Evolutionary conservation across 1,140 invertebrate species (phyloP).

Genomic region (Caenorhabditis brenneri): DNA sequence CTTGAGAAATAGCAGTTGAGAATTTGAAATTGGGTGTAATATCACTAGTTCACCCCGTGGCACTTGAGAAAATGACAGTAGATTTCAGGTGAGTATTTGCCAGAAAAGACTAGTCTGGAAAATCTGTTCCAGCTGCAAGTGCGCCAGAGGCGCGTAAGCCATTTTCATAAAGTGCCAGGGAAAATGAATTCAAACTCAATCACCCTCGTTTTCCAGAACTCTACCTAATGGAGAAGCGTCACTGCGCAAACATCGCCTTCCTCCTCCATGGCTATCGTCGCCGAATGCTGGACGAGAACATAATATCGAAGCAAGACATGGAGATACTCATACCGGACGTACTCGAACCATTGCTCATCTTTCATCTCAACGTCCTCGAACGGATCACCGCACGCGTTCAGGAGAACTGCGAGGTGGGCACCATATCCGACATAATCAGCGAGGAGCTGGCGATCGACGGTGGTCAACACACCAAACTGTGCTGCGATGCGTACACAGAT

Average conservation of each 20-base stretch:
- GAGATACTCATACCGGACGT: slow-evolving; percentile 51
- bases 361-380: slow-evolving; percentile 46
- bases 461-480: neutral
- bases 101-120: too few species aligned
- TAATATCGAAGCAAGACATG: slow-evolving; percentile 38
- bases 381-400: neutral
- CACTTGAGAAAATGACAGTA: too few species aligned
- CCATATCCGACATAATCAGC: slow-evolving; percentile 48
- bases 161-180: too few species aligned
- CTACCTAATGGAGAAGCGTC: slow-evolving; percentile 42
- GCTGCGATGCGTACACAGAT: slow-evolving; percentile 45
- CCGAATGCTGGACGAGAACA: slow-evolving; percentile 43
- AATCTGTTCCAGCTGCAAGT: too few species aligned
- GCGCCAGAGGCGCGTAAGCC: too few species aligned
- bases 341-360: slow-evolving; percentile 47
- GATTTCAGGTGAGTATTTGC: too few species aligned
- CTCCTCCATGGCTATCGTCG: slow-evolving; percentile 47
- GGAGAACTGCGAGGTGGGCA: slow-evolving; percentile 42
- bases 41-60: too few species aligned
- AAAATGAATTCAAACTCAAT: too few species aligned
- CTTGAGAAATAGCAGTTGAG: neutral
- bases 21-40: neutral
- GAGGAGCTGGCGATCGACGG: slow-evolving; percentile 37
- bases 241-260: slow-evolving; percentile 52
- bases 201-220: slow-evolving; percentile 51